phyloP scores from a whole-genome alignment of 1,140 invertebrate species.

The Thrips palmi region DNA sequence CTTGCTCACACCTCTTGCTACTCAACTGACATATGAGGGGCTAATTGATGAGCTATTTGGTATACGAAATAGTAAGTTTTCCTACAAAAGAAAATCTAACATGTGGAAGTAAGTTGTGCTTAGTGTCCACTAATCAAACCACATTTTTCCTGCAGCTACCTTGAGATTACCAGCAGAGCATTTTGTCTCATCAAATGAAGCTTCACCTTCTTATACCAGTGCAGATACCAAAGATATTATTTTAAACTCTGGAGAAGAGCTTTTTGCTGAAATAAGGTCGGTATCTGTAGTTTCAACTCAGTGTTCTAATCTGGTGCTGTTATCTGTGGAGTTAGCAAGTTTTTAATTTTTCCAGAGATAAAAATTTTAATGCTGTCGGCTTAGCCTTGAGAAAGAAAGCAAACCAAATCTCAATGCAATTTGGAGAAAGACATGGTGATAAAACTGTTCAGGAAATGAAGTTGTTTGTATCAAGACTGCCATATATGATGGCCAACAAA shows the following conservation, averaged over 20 bases:
- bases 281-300: slow-evolving; percentile 1
- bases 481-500: slow-evolving; percentile 74
- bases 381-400: slow-evolving; percentile 71
- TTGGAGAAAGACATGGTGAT: slow-evolving; percentile 68
- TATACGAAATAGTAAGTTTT: slow-evolving; percentile 42
- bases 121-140: slow-evolving; percentile 7
- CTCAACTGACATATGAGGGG: slow-evolving; percentile 94
- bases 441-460: slow-evolving; percentile 88
- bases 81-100: background rate
- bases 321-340: background rate
- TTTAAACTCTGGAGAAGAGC: slow-evolving; percentile 75
- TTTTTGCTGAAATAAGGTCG: slow-evolving; percentile 62
- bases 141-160: slow-evolving; percentile 36
- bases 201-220: slow-evolving; percentile 34
- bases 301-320: no score
- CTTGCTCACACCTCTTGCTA: slow-evolving; percentile 77
- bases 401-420: slow-evolving; percentile 64
- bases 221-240: slow-evolving; percentile 58
- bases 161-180: slow-evolving; percentile 69
- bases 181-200: slow-evolving; percentile 49
- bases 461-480: slow-evolving; percentile 76
- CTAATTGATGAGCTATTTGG: slow-evolving; percentile 83
- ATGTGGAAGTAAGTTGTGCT: slow-evolving; percentile 6
- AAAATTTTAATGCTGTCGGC: slow-evolving; percentile 86
- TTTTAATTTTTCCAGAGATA: slow-evolving; percentile 41